A percentile compares a stretch with the other conserved stretches of the same genome.
Evolutionary conservation across 2,888 invertebrate genomes (phyloP).

Genomic region (Enchytraeus crypticus): DNA sequence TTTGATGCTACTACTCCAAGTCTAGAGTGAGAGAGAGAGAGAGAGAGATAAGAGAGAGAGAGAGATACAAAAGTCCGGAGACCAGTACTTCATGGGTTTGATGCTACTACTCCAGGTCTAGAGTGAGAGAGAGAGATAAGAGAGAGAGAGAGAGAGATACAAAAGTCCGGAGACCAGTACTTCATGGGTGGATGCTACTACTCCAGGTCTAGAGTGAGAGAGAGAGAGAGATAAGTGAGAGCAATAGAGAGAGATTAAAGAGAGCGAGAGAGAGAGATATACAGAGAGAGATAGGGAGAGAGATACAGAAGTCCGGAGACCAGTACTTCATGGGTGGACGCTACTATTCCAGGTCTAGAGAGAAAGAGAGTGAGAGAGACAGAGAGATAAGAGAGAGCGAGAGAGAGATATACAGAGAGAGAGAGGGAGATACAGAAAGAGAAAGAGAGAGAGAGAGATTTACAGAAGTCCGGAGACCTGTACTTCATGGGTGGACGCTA

Average conservation of each 20-base stretch:
- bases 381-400: too few species aligned
- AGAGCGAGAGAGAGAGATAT: too few species aligned
- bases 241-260: too few species aligned
- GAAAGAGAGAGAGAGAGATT: too few species aligned
- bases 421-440: too few species aligned
- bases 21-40: neutral
- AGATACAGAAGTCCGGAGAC: slow-evolving; percentile 75
- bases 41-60: neutral
- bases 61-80: neutral
- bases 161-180: slow-evolving; percentile 72
- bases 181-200: slow-evolving; percentile 93
- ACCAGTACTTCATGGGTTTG: too few species aligned
- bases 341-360: slow-evolving; percentile 74
- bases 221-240: too few species aligned
- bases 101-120: neutral
- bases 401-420: too few species aligned
- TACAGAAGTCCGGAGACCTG: too few species aligned
- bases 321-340: slow-evolving; percentile 91
- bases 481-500: too few species aligned
- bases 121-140: neutral
- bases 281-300: too few species aligned
- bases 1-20: neutral
- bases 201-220: slow-evolving; percentile 53
- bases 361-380: too few species aligned
- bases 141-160: slow-evolving; percentile 67